These are phyloP conservation scores for Caenorhabditis remanei DNA, from an alignment of 1,140 invertebrate genomes.

Conservation along the genomic window DNA sequence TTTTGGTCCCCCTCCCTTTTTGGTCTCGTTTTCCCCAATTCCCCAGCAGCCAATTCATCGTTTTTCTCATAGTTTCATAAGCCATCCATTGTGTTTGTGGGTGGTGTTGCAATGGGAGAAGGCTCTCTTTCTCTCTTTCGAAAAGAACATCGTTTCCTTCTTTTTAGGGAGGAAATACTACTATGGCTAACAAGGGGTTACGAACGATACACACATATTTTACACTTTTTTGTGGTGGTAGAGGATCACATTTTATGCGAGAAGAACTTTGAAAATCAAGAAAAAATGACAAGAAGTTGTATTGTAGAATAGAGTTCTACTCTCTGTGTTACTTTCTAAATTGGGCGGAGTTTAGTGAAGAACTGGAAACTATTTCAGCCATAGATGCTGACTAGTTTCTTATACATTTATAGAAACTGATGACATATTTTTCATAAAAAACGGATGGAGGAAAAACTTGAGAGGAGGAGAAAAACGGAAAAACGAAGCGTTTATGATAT, in stretches of 20 bases:
- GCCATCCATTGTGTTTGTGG: constrained; percentile 11
- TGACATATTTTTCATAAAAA: no score
- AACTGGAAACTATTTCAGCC: no score
- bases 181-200: background rate
- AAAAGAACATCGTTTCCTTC: background rate
- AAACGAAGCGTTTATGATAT: background rate
- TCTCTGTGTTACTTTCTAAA: no score
- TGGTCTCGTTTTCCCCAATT: constrained; percentile 9
- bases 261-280: no score
- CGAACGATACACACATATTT: background rate
- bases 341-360: no score
- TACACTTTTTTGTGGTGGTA: no score
- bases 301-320: no score
- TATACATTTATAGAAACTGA: no score
- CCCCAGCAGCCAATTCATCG: constrained; percentile 47
- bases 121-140: background rate
- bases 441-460: background rate
- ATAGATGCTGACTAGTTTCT: no score
- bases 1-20: background rate
- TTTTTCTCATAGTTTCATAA: constrained; percentile 52
- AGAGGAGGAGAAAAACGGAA: background rate
- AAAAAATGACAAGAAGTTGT: no score
- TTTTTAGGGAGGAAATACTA: background rate
- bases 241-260: no score
- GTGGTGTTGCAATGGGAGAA: background rate